Evolutionary conservation across 2,113 vertebrate genomes (phyloP).

Genomic region (Eulemur rufifrons): DNA sequence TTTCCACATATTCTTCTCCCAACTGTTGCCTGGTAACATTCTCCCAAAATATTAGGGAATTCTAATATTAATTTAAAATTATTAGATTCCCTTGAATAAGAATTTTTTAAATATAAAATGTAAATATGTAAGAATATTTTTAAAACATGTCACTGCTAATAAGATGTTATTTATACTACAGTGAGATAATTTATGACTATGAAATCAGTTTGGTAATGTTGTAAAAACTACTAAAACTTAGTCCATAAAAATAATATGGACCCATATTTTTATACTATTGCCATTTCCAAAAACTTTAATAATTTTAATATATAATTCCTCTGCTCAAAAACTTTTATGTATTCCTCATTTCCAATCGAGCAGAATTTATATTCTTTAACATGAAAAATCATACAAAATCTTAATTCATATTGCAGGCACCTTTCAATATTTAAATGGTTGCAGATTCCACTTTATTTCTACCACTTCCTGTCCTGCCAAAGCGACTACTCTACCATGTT

Average conservation of each 20-base stretch:
- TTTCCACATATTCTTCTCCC: neutral
- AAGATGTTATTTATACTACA: neutral
- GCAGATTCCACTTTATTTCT: neutral
- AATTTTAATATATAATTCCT: neutral
- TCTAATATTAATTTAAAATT: neutral
- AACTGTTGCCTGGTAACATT: neutral
- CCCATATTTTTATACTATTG: neutral
- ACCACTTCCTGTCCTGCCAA: neutral
- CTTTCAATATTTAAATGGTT: neutral
- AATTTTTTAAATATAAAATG: neutral
- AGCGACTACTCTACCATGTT: neutral
- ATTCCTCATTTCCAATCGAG: neutral
- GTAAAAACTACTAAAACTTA: conserved; percentile 39
- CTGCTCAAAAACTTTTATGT: neutral
- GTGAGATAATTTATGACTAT: neutral
- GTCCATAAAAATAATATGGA: neutral
- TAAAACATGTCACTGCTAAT: neutral
- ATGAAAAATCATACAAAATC: neutral
- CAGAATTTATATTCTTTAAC: neutral
- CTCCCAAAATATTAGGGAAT: neutral
- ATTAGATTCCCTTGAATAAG: neutral
- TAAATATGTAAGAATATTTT: neutral
- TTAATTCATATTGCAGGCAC: neutral
- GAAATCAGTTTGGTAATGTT: neutral
- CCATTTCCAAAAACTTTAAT: neutral